These are phyloP conservation scores for Phaedon cochleariae DNA, from an alignment of 2,888 invertebrate species.

Conservation along the genomic window DNA sequence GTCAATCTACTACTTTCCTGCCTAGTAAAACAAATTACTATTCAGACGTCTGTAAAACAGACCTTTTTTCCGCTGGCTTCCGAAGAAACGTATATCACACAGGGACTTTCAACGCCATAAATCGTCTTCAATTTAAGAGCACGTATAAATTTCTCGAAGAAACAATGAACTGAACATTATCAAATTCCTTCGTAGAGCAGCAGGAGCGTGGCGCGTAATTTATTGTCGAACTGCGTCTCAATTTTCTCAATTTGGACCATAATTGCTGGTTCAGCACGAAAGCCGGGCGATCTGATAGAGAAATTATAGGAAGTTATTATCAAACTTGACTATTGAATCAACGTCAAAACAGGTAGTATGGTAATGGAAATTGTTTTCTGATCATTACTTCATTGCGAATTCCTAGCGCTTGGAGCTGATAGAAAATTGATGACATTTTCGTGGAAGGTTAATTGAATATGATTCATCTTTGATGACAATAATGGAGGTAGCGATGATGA, in stretches of 20 bases:
- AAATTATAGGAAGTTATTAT: conserved; percentile 13
- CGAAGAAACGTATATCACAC: background rate
- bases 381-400: too few species aligned
- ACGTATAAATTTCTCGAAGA: conserved; percentile 1
- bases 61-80: background rate
- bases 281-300: background rate
- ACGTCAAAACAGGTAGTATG: background rate
- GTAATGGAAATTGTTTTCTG: background rate
- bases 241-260: background rate
- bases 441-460: too few species aligned
- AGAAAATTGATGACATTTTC: too few species aligned
- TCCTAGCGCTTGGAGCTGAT: too few species aligned
- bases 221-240: background rate
- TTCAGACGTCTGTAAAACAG: too few species aligned
- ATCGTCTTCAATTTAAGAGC: too few species aligned
- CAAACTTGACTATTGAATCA: conserved; percentile 5
- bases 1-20: too few species aligned
- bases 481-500: too few species aligned
- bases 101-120: background rate
- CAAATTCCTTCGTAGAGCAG: background rate
- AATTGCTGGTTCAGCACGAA: conserved; percentile 1
- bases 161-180: conserved; percentile 12
- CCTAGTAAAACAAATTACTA: too few species aligned
- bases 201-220: background rate
- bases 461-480: too few species aligned